Conservation (phyloP, 64 coral and sea anemone species). For the Dendronephthya gigantea region DNA sequence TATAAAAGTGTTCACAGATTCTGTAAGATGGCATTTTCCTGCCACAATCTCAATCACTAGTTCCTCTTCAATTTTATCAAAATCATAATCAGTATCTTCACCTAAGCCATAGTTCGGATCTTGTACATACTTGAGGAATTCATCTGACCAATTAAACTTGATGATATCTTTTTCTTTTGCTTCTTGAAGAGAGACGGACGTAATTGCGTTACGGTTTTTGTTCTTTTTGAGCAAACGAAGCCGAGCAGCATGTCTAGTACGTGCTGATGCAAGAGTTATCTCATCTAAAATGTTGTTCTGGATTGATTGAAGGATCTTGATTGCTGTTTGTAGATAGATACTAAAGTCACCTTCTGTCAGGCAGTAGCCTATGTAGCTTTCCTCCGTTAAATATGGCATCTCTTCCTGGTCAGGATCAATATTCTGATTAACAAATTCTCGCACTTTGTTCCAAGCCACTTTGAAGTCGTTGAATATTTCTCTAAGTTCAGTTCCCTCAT, state of each 20-base stretch:
- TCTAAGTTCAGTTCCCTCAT: background rate
- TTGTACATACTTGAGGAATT: constrained; percentile 56
- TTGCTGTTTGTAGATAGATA: constrained; percentile 38
- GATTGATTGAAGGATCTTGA: constrained; percentile 43
- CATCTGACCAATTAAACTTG: constrained; percentile 65
- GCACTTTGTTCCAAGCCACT: constrained; percentile 54
- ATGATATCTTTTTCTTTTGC: constrained; percentile 78
- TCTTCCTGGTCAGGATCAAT: background rate
- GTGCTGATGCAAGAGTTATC: constrained; percentile 38
- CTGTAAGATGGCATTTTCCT: constrained; percentile 63
- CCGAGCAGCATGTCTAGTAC: constrained; percentile 51
- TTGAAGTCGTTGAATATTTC: constrained; percentile 63
- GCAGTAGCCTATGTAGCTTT: constrained; percentile 49
- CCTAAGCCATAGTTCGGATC: constrained; percentile 77
- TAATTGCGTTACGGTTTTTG: constrained; percentile 10
- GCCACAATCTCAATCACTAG: constrained; percentile 47
- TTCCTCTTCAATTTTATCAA: constrained; percentile 65
- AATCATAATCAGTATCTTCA: constrained; percentile 55
- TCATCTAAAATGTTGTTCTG: constrained; percentile 68
- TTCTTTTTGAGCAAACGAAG: constrained; percentile 46
- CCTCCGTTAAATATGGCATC: constrained; percentile 49
- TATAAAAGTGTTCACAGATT: constrained; percentile 55
- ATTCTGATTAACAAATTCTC: constrained; percentile 13
- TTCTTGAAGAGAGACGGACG: constrained; percentile 59
- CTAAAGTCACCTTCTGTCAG: constrained; percentile 53